phyloP scores from a whole-genome alignment of 2,797 vertebrate genomes.

The Sciurus carolinensis region DNA sequence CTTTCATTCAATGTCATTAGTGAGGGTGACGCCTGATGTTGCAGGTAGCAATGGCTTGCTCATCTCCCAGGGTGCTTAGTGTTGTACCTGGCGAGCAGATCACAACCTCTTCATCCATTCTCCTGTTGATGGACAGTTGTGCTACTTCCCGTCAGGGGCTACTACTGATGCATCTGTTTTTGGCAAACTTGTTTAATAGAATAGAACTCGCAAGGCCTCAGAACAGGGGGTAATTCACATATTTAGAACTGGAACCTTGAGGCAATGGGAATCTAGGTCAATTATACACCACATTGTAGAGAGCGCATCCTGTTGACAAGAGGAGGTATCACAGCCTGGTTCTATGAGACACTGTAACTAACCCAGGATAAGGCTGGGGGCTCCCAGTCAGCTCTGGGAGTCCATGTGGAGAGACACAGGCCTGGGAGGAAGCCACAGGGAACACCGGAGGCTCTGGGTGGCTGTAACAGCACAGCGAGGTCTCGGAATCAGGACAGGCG shows the following conservation, averaged over 20 bases:
- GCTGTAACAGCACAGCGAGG: not conserved
- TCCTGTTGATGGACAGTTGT: fast-evolving
- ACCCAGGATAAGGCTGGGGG: not conserved
- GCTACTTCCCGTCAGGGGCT: not conserved
- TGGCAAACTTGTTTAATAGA: not conserved
- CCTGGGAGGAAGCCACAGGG: not conserved
- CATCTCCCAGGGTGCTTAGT: not conserved
- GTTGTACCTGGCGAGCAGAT: fast-evolving
- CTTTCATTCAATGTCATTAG: fast-evolving
- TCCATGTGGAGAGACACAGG: not conserved
- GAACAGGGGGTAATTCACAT: not conserved
- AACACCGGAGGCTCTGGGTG: not conserved
- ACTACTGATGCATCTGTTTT: not conserved
- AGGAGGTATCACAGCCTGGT: no score
- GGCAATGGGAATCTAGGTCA: not conserved
- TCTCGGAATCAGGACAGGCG: not conserved
- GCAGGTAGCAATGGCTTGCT: fast-evolving
- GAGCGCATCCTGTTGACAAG: not conserved
- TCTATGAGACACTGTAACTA: not conserved
- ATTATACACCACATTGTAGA: fast-evolving
- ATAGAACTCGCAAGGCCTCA: not conserved
- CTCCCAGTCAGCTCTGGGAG: not conserved
- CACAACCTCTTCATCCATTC: not conserved
- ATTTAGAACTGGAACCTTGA: not conserved
- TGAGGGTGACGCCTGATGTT: fast-evolving